A percentile compares a stretch with the other conserved stretches of the same genome.
Conservation (phyloP, 2,113 vertebrate genomes). For the Azemiops feae region DNA sequence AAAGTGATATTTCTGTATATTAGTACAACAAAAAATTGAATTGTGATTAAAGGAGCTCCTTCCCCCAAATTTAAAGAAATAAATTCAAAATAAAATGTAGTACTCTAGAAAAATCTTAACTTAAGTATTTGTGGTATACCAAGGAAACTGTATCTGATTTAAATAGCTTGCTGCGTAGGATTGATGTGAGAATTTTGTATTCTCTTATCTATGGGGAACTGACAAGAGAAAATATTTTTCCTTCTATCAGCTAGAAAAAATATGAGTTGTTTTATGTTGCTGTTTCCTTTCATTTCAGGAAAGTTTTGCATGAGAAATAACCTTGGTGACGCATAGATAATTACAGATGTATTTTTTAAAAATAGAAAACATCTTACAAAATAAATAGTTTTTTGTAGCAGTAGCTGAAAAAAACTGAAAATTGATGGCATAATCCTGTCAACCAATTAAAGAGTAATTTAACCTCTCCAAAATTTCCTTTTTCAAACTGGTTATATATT, state of each 20-base stretch:
- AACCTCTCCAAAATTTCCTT: background rate
- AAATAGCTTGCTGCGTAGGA: background rate
- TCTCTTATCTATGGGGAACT: background rate
- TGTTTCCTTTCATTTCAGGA: background rate
- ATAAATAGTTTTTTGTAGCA: background rate
- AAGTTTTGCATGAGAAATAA: background rate
- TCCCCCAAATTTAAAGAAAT: background rate
- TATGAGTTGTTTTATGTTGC: background rate
- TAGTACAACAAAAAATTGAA: background rate
- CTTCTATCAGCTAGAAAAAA: background rate
- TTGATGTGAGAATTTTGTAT: background rate
- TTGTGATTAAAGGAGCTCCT: background rate
- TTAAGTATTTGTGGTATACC: background rate
- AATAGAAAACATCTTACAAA: background rate
- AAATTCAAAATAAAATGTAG: background rate
- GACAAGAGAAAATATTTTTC: background rate
- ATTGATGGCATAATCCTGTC: background rate
- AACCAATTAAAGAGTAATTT: background rate
- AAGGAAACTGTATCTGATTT: background rate
- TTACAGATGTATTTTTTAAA: background rate
- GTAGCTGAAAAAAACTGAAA: background rate
- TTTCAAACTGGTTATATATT: background rate
- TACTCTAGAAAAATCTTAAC: background rate
- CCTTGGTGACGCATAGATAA: background rate
- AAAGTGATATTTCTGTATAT: background rate